phyloP scores from a whole-genome alignment of 35 echinoderm and acorn worm species.

The Strongylocentrotus purpuratus region DNA sequence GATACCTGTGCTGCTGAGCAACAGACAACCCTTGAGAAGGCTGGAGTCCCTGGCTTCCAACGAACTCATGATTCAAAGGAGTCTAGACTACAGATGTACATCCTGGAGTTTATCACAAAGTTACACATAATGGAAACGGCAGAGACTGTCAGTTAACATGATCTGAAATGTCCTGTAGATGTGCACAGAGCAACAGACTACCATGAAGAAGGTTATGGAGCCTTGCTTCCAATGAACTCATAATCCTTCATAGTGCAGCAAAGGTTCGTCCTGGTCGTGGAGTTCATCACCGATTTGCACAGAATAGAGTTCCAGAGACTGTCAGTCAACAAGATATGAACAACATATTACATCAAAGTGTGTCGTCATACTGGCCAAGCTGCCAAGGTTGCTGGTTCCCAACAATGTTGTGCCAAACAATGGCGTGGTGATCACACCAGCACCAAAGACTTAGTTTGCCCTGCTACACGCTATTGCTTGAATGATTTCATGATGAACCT shows the following conservation, averaged over 20 bases:
- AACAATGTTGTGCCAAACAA: no score
- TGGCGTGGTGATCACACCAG: no score
- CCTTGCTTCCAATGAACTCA: slow-evolving; percentile 74
- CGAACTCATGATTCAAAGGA: slow-evolving; percentile 78
- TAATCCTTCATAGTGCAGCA: slow-evolving; percentile 76
- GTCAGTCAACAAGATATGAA: neutral
- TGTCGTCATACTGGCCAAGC: no score
- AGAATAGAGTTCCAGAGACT: slow-evolving; percentile 26
- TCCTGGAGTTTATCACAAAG: slow-evolving; percentile 83
- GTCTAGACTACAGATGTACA: slow-evolving; percentile 86
- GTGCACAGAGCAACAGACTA: slow-evolving; percentile 73
- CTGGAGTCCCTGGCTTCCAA: slow-evolving; percentile 85
- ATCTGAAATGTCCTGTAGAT: neutral
- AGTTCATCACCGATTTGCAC: slow-evolving; percentile 74
- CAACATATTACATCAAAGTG: no score
- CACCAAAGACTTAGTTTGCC: no score
- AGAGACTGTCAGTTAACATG: slow-evolving; percentile 12
- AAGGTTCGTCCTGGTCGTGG: slow-evolving; percentile 78
- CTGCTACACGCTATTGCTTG: no score
- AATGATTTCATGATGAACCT: no score
- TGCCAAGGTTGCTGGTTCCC: no score
- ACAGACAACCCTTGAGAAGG: slow-evolving; percentile 78
- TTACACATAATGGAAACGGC: slow-evolving; percentile 52
- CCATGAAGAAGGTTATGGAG: slow-evolving; percentile 69
- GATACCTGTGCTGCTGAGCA: slow-evolving; percentile 84